phyloP scores from a whole-genome alignment of 2,797 vertebrate genomes.

The Coilia nasus region DNA sequence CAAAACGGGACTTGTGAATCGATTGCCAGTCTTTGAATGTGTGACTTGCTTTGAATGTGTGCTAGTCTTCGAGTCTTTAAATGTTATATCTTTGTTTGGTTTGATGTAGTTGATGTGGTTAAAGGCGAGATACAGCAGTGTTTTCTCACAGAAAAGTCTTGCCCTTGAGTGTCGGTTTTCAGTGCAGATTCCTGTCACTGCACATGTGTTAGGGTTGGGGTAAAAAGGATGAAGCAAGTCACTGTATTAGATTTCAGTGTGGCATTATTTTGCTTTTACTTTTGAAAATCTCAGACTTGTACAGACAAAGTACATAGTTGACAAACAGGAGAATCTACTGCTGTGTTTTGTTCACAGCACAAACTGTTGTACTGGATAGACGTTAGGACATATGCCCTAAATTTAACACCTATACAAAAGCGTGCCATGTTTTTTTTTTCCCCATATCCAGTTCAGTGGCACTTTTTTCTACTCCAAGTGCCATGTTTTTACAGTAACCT shows the following conservation, averaged over 20 bases:
- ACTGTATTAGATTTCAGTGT: background rate
- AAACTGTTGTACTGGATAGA: too few species aligned
- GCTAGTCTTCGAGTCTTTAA: background rate
- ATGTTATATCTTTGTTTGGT: background rate
- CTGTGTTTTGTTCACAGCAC: background rate
- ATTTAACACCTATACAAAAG: background rate
- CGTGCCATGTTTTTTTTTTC: background rate
- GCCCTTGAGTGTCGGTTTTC: background rate
- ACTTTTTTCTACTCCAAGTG: background rate
- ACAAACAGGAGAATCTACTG: too few species aligned
- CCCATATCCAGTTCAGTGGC: background rate
- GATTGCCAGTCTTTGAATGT: background rate
- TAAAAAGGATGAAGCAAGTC: background rate
- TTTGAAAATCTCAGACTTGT: too few species aligned
- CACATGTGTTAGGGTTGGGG: too few species aligned
- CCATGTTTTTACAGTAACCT: too few species aligned
- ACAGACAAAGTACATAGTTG: too few species aligned
- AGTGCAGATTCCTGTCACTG: background rate
- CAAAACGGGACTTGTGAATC: background rate
- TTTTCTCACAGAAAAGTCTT: background rate
- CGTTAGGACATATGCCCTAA: too few species aligned
- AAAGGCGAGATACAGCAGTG: background rate
- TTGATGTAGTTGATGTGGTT: too few species aligned
- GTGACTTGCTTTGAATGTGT: too few species aligned
- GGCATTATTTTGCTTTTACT: too few species aligned